Conservation (phyloP, 2,888 invertebrate species). For the Cynaeus angustus region DNA sequence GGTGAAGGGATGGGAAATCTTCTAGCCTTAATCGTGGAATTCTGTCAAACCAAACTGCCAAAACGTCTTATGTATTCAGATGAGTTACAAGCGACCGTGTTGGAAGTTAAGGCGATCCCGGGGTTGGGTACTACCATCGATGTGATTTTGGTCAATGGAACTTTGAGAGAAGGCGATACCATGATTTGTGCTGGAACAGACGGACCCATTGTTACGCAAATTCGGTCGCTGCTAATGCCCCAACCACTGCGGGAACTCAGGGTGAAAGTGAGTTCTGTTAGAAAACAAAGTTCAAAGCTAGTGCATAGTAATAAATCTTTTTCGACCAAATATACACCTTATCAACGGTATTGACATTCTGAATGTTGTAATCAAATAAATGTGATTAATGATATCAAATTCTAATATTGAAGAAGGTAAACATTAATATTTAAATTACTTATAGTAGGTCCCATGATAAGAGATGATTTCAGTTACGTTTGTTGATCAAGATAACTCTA, state of each 20-base stretch:
- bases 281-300: not conserved
- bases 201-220: slow-evolving; percentile 98
- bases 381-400: no score
- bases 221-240: slow-evolving; percentile 97
- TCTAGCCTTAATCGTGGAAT: slow-evolving; percentile 92
- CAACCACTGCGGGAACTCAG: slow-evolving; percentile 97
- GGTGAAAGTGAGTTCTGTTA: slow-evolving; percentile 82
- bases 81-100: slow-evolving; percentile 87
- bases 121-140: slow-evolving; percentile 99
- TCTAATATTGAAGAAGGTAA: no score
- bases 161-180: slow-evolving; percentile 93
- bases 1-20: slow-evolving; percentile 98
- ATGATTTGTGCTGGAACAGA: slow-evolving; percentile 98
- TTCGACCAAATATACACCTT: no score
- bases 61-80: slow-evolving; percentile 90
- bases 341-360: no score
- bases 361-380: no score
- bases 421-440: no score
- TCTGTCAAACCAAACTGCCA: slow-evolving; percentile 81
- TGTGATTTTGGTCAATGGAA: slow-evolving; percentile 97
- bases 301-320: no score
- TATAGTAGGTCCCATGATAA: no score
- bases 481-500: no score
- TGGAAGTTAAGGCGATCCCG: slow-evolving; percentile 95
- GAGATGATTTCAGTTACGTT: no score